phyloP scores from a whole-genome alignment of 2,888 invertebrate species.

The Heteromyza rotundicornis region DNA sequence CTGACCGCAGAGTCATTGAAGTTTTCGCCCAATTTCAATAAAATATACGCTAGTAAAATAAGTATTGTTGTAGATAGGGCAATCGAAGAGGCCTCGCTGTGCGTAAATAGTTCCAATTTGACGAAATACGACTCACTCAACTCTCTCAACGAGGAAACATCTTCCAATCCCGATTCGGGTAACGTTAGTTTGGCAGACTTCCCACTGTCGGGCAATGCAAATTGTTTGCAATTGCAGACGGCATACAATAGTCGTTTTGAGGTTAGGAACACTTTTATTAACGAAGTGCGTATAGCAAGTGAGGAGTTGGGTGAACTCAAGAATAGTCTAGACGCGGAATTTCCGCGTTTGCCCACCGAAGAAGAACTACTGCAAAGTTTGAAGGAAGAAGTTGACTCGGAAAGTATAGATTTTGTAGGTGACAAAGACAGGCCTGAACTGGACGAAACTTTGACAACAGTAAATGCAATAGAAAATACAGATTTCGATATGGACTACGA shows the following conservation, averaged over 20 bases:
- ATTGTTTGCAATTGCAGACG: conserved; percentile 49
- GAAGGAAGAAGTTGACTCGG: conserved; percentile 32
- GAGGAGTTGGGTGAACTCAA: conserved; percentile 1
- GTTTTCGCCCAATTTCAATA: conserved; percentile 51
- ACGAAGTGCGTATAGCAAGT: conserved; percentile 45
- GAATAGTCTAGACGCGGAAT: conserved; percentile 28
- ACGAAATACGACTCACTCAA: conserved; percentile 53
- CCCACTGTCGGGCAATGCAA: conserved; percentile 43
- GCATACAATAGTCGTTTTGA: conserved; percentile 55
- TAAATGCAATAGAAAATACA: too few species aligned
- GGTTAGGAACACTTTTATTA: conserved; percentile 49
- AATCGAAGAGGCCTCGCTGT: background rate
- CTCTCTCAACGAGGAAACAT: conserved; percentile 53
- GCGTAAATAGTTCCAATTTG: conserved; percentile 15
- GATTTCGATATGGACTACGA: conserved; percentile 12
- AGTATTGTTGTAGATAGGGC: conserved; percentile 47
- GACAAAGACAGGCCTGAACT: conserved; percentile 7
- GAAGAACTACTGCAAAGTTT: conserved; percentile 49
- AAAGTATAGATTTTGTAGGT: background rate
- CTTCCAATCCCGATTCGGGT: conserved; percentile 61
- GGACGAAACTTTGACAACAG: too few species aligned
- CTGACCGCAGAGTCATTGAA: conserved; percentile 30
- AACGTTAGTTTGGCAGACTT: conserved; percentile 59
- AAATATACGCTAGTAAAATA: conserved; percentile 55
- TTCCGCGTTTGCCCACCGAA: conserved; percentile 49